Evolutionary conservation across 1,140 invertebrate species (phyloP).

Genomic region (Pomacea maculata): DNA sequence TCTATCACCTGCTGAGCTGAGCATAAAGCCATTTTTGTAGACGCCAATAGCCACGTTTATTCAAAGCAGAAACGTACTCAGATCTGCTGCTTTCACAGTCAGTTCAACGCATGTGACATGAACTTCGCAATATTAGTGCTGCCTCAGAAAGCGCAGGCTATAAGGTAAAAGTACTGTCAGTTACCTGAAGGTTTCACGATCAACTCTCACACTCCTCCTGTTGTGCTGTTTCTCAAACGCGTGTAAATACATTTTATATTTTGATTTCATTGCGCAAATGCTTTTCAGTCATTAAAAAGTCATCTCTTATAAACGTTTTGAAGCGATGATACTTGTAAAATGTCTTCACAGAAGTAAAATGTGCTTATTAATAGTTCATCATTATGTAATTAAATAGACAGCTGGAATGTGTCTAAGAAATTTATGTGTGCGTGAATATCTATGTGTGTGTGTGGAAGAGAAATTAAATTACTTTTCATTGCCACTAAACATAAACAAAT

Average conservation of each 20-base stretch:
- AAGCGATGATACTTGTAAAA: neutral
- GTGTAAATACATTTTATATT: too few relatives aligned
- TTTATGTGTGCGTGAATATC: neutral
- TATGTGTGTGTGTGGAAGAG: neutral
- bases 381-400: too few relatives aligned
- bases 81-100: neutral
- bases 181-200: too few relatives aligned
- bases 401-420: neutral
- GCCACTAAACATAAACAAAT: neutral
- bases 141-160: constrained; percentile 5
- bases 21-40: too few relatives aligned
- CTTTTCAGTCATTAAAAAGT: too few relatives aligned
- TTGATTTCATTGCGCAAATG: neutral
- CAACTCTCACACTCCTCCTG: too few relatives aligned
- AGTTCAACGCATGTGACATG: neutral
- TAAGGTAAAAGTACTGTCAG: neutral
- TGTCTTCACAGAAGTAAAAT: too few relatives aligned
- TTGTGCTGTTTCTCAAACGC: too few relatives aligned
- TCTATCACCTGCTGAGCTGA: neutral
- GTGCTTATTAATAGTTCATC: neutral
- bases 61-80: neutral
- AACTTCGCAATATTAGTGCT: neutral
- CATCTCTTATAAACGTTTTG: neutral
- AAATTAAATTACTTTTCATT: too few relatives aligned
- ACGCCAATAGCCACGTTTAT: too few relatives aligned